Evolutionary conservation across 2,113 vertebrate species (phyloP), one percentile per base, ranked within the genome.

Genomic region (Columba livia): DNA sequence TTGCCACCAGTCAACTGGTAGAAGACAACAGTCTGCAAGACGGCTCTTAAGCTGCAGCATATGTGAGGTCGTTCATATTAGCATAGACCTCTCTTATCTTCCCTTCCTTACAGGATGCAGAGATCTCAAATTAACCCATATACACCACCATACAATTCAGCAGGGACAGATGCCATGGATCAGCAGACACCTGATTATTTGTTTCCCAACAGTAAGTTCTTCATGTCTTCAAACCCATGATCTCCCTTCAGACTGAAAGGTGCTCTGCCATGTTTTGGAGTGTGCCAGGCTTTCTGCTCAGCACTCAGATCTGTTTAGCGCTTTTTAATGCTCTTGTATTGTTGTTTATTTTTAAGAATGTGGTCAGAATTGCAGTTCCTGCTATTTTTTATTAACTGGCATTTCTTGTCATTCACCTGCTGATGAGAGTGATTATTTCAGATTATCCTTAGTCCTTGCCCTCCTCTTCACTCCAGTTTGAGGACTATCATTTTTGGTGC

Each of bases 151-250:
- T 50, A 48, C 11, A 10, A 90, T 88, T 84, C 79, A 71, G 42
- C 60, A 78, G 72, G 82, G 86, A 78, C 77, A 88, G 86, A 84
- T 93, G 79, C 86, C 60, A 74, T 67, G 90, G 89, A 51, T 92
- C 72, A 79, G 79, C 56, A 90, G 77, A 64, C 77, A 89, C 47
- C 56, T 62, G 56, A 32, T 92, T 84, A 88, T 84, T 84, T 81
- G 58, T 70, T 88, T 62, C 19, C 64, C 79, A 88, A 83, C 60
- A 83, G 36, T n/a, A 56, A 80, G 29, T 56, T 88, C 90, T 84
- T 93, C 42, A 11, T 62, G 42, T 60, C 20, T 60, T 96, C 71
- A 74, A 95, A 83, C 64, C 72, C 5, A 0, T 8, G 1, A 19
- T 72, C 50, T 81, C 40, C 54, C 34, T 51, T 62, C 67, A 31